Percentiles rank a stretch among this genome's conserved stretches.
Conservation (phyloP, 2,797 vertebrate genomes). For the Onychomys torridus region DNA sequence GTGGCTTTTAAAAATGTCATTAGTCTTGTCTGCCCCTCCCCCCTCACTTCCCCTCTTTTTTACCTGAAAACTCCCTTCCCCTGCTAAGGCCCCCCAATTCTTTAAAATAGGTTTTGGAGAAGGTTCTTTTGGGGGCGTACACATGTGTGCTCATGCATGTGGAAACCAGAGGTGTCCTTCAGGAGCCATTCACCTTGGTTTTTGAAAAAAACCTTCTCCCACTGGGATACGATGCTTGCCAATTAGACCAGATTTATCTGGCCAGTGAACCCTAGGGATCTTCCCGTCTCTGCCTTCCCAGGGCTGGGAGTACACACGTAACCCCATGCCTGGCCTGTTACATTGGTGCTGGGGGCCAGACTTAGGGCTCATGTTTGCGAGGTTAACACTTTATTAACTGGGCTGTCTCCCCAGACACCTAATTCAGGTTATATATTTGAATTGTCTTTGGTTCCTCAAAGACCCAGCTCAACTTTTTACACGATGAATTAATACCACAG, state of each 20-base stretch:
- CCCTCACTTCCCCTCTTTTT: no score
- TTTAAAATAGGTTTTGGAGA: neutral
- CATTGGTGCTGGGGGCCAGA: neutral
- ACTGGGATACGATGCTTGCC: neutral
- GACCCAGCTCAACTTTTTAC: neutral
- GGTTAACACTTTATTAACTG: neutral
- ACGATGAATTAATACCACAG: neutral
- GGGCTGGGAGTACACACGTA: neutral
- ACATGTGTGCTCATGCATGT: neutral
- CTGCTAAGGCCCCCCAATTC: neutral
- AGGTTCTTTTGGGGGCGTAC: neutral
- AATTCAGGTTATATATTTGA: neutral
- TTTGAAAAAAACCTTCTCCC: neutral
- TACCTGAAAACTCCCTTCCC: no score
- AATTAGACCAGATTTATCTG: neutral
- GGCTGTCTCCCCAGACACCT: neutral
- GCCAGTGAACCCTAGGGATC: no score
- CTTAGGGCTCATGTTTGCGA: neutral
- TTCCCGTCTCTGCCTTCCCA: neutral
- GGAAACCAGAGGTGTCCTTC: neutral
- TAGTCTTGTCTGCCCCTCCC: no score
- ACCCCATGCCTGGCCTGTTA: neutral
- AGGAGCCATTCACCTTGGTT: neutral
- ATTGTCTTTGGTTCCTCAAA: slow-evolving; percentile 1
- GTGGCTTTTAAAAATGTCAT: no score